Percentiles rank a stretch among this genome's conserved stretches.
Conservation (phyloP, 2,797 vertebrate genomes). For the Scolopax rusticola region DNA sequence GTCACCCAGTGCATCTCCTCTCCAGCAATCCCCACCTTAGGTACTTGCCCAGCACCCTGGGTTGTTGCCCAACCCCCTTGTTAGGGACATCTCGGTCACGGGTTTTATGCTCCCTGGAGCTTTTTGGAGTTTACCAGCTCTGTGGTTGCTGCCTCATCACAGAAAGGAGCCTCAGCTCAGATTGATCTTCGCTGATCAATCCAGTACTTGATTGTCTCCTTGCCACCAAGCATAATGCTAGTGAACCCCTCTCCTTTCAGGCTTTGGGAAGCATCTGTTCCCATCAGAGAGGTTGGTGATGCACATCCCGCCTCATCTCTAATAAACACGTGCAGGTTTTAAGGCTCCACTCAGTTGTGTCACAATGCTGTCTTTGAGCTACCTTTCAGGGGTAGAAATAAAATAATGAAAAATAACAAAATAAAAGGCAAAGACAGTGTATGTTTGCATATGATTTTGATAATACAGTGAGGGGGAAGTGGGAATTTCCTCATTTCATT, state of each 20-base stretch:
- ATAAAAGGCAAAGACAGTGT: not conserved
- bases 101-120: not conserved
- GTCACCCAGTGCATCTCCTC: not conserved
- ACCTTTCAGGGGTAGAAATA: not conserved
- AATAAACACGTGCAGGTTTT: not conserved
- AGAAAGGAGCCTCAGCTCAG: not conserved
- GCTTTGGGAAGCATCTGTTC: not conserved
- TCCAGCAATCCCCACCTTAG: not conserved
- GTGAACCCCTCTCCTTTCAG: not conserved
- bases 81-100: rapidly evolving
- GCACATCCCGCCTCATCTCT: rapidly evolving
- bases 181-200: not conserved
- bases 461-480: not conserved
- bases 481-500: not conserved
- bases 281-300: not conserved
- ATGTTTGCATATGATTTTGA: not conserved
- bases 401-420: not conserved
- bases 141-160: rapidly evolving
- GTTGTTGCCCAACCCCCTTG: not conserved
- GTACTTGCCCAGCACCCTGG: rapidly evolving
- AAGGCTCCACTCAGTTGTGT: not conserved
- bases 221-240: rapidly evolving
- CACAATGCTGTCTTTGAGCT: not conserved
- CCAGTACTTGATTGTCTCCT: not conserved
- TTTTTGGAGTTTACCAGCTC: not conserved